Percentiles rank a stretch among this genome's conserved stretches.
Conservation (phyloP, 2,797 vertebrate genomes). For the Pogoniulus pusillus region DNA sequence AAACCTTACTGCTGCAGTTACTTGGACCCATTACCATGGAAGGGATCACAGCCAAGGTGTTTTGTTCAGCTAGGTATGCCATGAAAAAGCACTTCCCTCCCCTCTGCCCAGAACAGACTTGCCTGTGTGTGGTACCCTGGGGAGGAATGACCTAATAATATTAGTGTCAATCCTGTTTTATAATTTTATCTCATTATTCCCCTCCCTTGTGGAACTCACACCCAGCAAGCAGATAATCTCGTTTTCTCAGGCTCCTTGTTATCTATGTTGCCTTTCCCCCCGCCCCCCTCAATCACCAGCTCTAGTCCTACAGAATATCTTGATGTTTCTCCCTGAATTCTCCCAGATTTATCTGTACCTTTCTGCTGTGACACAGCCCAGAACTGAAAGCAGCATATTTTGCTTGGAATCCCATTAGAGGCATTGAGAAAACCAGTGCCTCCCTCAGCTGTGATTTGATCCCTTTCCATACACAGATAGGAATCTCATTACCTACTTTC, state of each 20-base stretch:
- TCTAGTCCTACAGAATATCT: neutral
- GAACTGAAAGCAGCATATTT: neutral
- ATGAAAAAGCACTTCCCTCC: neutral
- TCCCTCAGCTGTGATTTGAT: neutral
- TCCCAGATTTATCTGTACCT: neutral
- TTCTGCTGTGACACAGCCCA: conserved; percentile 3
- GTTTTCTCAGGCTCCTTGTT: neutral
- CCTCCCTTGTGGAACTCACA: neutral
- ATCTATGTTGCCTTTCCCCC: neutral
- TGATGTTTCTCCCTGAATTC: neutral
- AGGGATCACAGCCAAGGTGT: neutral
- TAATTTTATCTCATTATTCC: neutral
- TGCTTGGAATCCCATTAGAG: conserved; percentile 25
- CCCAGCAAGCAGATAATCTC: neutral
- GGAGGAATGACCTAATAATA: neutral
- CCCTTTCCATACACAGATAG: conserved; percentile 4
- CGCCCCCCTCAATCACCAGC: neutral
- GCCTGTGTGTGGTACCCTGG: neutral
- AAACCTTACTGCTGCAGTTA: neutral
- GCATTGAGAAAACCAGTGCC: neutral
- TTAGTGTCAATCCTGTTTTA: neutral
- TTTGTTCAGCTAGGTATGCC: neutral
- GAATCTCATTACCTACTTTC: neutral
- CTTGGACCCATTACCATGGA: neutral
- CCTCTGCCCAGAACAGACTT: neutral